Percentiles rank a stretch among this genome's conserved stretches.
phyloP scores from a whole-genome alignment of 2,797 vertebrate species.

The Apodemus agrarius region DNA sequence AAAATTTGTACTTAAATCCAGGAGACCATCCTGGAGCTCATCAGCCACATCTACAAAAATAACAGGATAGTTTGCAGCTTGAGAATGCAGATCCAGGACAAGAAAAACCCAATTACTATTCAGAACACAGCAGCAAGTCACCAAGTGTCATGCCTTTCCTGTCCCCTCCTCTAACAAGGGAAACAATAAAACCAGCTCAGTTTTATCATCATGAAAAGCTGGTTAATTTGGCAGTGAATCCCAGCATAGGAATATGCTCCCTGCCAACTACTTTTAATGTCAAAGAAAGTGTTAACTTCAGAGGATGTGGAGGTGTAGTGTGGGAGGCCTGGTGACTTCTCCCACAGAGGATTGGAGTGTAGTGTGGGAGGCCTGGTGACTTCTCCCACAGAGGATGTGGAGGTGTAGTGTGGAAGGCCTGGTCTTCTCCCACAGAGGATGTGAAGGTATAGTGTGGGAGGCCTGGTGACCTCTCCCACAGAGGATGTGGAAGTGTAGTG shows the following conservation, averaged over 20 bases:
- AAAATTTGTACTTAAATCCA: not conserved
- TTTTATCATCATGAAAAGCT: not conserved
- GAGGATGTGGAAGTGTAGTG: too few species aligned
- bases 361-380: not conserved
- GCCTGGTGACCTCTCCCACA: too few species aligned
- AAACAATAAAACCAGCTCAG: not conserved
- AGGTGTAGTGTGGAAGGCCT: too few species aligned
- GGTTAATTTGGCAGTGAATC: not conserved
- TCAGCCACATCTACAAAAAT: not conserved
- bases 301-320: conserved; percentile 1
- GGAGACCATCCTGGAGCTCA: not conserved
- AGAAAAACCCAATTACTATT: not conserved
- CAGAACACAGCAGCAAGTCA: not conserved
- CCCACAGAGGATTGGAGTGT: not conserved
- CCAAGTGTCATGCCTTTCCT: not conserved
- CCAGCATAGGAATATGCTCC: not conserved
- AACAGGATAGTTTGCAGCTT: not conserved
- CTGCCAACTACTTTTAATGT: conserved; percentile 19
- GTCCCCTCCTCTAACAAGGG: not conserved
- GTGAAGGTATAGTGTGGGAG: too few species aligned
- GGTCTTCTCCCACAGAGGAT: too few species aligned
- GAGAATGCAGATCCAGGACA: not conserved
- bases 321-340: not conserved
- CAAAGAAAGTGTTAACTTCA: conserved; percentile 53
- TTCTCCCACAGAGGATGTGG: not conserved